phyloP scores from a whole-genome alignment of 2,113 vertebrate species.

The Casuarius casuarius region DNA sequence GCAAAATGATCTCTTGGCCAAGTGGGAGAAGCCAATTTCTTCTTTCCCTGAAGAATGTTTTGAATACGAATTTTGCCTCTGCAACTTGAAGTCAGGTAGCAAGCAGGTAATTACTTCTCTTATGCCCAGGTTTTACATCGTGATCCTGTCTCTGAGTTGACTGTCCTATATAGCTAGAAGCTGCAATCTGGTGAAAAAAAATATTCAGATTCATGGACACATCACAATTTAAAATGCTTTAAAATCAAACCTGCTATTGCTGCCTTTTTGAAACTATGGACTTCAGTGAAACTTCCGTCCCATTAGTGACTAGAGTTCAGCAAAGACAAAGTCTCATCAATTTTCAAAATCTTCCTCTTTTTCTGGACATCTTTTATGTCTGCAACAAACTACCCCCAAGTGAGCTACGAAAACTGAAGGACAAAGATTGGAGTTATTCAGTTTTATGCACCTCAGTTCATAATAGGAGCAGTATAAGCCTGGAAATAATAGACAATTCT shows the following conservation, averaged over 20 bases:
- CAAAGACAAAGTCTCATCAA: neutral
- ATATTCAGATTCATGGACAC: neutral
- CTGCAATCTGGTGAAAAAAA: neutral
- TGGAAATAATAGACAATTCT: neutral
- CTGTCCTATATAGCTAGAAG: neutral
- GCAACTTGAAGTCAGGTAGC: constrained; percentile 46
- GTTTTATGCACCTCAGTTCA: neutral
- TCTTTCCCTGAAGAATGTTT: constrained; percentile 59
- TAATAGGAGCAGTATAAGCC: neutral
- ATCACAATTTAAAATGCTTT: neutral
- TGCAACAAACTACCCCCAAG: neutral
- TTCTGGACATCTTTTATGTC: neutral
- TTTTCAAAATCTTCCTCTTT: neutral
- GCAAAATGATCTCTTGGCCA: constrained; percentile 41
- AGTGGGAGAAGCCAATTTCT: constrained; percentile 74
- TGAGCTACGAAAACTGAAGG: neutral
- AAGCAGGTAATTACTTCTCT: constrained; percentile 68
- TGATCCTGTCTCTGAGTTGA: neutral
- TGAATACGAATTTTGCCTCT: constrained; percentile 72
- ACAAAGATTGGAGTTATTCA: neutral
- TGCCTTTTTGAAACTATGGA: neutral
- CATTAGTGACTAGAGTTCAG: neutral
- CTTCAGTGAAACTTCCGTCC: neutral
- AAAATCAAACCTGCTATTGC: neutral
- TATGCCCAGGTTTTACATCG: neutral